phyloP scores from a whole-genome alignment of 2,888 invertebrate genomes.

The Mythimna ferrago region DNA sequence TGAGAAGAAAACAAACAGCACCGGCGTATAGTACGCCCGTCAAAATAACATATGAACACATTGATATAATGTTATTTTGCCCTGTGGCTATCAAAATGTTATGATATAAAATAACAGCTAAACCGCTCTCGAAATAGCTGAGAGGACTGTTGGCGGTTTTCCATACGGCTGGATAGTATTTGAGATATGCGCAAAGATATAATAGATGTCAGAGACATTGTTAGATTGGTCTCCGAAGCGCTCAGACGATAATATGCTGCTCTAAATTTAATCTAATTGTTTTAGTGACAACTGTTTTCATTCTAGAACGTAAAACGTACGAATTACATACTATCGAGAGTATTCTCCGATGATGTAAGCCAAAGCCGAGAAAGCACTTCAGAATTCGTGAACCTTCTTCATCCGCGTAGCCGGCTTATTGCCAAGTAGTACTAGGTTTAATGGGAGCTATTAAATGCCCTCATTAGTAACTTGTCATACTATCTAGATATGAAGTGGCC shows the following conservation, averaged over 20 bases:
- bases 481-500: neutral
- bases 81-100: constrained; percentile 56
- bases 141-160: constrained; percentile 70
- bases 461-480: constrained; percentile 47
- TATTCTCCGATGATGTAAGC: constrained; percentile 39
- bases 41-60: constrained; percentile 41
- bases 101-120: constrained; percentile 70
- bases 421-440: constrained; percentile 48
- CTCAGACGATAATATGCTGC: constrained; percentile 34
- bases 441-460: constrained; percentile 37
- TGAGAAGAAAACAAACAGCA: constrained; percentile 40
- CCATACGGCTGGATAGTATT: constrained; percentile 66
- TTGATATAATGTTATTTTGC: constrained; percentile 45
- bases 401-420: constrained; percentile 34
- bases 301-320: constrained; percentile 17
- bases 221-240: constrained; percentile 34
- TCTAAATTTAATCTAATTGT: constrained; percentile 47
- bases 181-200: constrained; percentile 55
- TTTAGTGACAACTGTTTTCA: constrained; percentile 33
- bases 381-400: constrained; percentile 39
- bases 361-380: constrained; percentile 17
- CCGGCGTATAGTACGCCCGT: constrained; percentile 21
- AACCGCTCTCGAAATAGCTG: constrained; percentile 70
- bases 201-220: constrained; percentile 50
- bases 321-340: constrained; percentile 24